Evolutionary conservation across 1,140 invertebrate genomes (phyloP), one percentile per base, ranked within the genome.

Genomic region (Stegodyphus mimosarum): DNA sequence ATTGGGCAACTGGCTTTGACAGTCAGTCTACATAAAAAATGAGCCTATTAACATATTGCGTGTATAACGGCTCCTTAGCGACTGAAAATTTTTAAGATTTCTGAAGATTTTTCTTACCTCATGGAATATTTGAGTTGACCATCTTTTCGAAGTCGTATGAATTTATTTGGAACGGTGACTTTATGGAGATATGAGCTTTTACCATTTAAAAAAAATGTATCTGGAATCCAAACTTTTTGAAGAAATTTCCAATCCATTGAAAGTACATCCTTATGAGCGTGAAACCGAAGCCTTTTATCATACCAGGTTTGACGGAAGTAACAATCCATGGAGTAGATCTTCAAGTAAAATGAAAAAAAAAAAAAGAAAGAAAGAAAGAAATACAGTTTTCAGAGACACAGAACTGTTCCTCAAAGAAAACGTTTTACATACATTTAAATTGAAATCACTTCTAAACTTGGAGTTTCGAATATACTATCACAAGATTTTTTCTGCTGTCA

Each of bases 231-330:
- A 1, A 91, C 89, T 75, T 90, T 91, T 66, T 92, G 91, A 71
- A 92, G 87, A 88, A 92, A 92, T 71, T 92, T 89, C 91, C 91
- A 92, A 63, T 92, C 91, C 90, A 92, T 90, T 48, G 91, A 92
- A 72, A 92, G 90, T 78, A 91, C 90, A 11, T 89, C 87, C 17
- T 90, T 78, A 55, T 70, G 52, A 6, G 89, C 89, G 3, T 90
- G 89, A 88, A 92, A 92, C 55, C 88, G 88, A 15, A 92, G 90
- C 55, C 93, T 89, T 6, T 90, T 89, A 90, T 94, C 93, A 53
- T 90, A 90, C 93, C 93, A 94, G 53, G 89, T 89, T 88, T 94
- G 93, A 77, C 93, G 90, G 87, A 94, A 93, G 89, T 94, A 94
- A 69, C 92, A 92, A 87, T 94, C 93, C 91, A 94, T 92, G 13